Evolutionary conservation across 1,140 invertebrate species (phyloP), one percentile per base, ranked within the genome.

Genomic region (Drosophila oshimai): DNA sequence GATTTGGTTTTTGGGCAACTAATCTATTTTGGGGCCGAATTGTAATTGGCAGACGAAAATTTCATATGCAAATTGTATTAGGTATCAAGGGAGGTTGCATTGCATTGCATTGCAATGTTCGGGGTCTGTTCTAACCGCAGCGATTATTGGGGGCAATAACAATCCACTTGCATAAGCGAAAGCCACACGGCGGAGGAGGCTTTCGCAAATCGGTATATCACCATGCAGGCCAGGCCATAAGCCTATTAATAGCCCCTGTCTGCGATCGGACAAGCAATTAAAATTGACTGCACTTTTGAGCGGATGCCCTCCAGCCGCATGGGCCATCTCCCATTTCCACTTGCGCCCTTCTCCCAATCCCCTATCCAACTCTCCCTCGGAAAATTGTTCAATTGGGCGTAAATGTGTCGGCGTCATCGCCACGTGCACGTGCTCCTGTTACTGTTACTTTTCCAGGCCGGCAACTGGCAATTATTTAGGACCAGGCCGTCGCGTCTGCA

Each of bases 231-330:
- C 65, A 75, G 65, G 53, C 81, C 76, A 80, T 86, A 86, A 86
- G 80, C 80, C 80, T 87, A 86, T 86, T 86, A 86, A 86, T 86
- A 86, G 80, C 75, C 67, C 57, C 79, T 74, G 80, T 69, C 75
- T 75, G 80, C 71, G 75, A 80, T 86, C 80, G 62, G 76, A 73
- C 80, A 86, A 86, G 84, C 80, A 86, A 86, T 86, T 86, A 87
- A 87, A 86, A 86, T 87, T 86, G 80, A 86, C 80, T 86, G 67
- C 80, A 87, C 81, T 86, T 87, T 86, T 69, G 64, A 81, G 73
- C 73, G 77, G 34, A 65, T 65, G 60, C 42, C 62, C 58, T 60
- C 54, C 22, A 60, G 58, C 58, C 58, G 22, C 54, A 62, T 70
- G 53, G 68, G 29, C 12, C 20, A n/a, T 22, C 36, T 12, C 9